phyloP scores from a whole-genome alignment of 2,797 vertebrate species.

The Microtus californicus region DNA sequence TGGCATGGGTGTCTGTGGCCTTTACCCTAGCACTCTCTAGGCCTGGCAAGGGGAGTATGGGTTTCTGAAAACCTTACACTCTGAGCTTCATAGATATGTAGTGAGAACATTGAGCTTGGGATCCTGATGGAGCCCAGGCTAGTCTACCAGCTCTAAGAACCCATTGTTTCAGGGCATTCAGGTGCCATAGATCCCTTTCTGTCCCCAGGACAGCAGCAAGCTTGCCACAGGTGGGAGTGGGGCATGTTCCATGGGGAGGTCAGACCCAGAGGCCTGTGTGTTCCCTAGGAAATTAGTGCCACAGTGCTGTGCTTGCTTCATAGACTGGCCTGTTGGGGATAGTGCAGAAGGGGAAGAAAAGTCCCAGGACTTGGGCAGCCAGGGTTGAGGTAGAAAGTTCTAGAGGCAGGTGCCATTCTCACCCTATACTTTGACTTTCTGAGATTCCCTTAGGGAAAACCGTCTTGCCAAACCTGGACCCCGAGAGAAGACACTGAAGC shows the following conservation, averaged over 20 bases:
- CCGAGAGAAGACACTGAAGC: not conserved
- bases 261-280: not conserved
- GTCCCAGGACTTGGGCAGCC: fast-evolving
- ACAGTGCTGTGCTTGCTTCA: not conserved
- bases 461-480: not conserved
- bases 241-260: not conserved
- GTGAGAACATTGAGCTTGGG: not conserved
- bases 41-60: fast-evolving
- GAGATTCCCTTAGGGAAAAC: not conserved
- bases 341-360: fast-evolving
- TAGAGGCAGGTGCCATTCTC: fast-evolving
- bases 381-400: not conserved
- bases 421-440: not conserved
- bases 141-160: not conserved
- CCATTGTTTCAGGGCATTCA: not conserved
- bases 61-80: not conserved
- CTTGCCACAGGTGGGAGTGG: fast-evolving
- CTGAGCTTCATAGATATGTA: fast-evolving
- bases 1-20: fast-evolving
- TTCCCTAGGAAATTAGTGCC: not conserved
- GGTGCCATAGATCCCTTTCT: not conserved
- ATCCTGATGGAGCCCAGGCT: not conserved
- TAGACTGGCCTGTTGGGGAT: not conserved
- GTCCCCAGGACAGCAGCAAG: fast-evolving
- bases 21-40: not conserved